Conservation (phyloP, 2,888 invertebrate species). For the Synanthedon tipuliformis region DNA sequence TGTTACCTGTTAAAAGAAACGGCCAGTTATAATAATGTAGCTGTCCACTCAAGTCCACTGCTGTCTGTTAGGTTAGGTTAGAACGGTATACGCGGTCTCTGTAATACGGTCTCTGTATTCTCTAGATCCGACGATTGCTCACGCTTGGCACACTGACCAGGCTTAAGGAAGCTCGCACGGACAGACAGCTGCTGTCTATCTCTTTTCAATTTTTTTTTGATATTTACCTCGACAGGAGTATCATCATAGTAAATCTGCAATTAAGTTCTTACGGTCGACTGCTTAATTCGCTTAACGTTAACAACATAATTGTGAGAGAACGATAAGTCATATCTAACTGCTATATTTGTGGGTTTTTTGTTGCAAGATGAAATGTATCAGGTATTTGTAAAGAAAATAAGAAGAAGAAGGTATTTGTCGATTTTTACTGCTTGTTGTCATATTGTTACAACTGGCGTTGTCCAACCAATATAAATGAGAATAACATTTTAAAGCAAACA, state of each 20-base stretch:
- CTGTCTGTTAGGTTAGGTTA: conserved; percentile 4
- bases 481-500: too few relatives aligned
- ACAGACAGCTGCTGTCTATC: conserved; percentile 27
- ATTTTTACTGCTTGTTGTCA: too few relatives aligned
- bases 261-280: too few relatives aligned
- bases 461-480: too few relatives aligned
- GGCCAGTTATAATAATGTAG: neutral
- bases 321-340: too few relatives aligned
- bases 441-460: too few relatives aligned
- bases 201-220: neutral
- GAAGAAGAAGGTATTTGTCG: too few relatives aligned
- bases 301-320: too few relatives aligned
- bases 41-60: neutral
- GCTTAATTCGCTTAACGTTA: too few relatives aligned
- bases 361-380: too few relatives aligned
- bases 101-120: conserved; percentile 24
- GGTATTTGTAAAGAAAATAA: too few relatives aligned
- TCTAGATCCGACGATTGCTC: conserved; percentile 26
- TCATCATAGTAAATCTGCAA: neutral
- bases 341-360: too few relatives aligned
- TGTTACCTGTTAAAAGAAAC: neutral
- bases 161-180: conserved; percentile 26
- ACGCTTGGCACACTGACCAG: conserved; percentile 47
- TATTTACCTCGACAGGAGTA: neutral
- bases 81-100: conserved; percentile 22